phyloP scores from a whole-genome alignment of 2,113 vertebrate genomes.

The Penelope pileata region DNA sequence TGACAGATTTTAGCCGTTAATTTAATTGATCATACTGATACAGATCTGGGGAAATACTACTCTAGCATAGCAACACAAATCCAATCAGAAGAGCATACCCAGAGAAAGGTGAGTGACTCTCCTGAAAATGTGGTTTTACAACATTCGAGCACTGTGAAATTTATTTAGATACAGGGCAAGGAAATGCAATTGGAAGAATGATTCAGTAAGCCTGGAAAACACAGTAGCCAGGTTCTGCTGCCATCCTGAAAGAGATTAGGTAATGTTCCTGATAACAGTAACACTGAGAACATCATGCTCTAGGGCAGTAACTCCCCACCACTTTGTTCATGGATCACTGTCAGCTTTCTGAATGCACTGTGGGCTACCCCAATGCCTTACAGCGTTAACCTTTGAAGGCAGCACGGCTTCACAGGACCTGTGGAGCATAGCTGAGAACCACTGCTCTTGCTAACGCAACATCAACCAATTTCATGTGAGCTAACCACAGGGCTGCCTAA shows the following conservation, averaged over 20 bases:
- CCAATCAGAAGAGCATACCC: neutral
- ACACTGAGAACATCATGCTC: neutral
- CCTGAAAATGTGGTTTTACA: slow-evolving; percentile 22
- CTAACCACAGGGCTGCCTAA: neutral
- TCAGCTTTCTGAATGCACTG: neutral
- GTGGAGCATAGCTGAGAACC: neutral
- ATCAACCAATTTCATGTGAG: neutral
- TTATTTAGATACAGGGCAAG: neutral
- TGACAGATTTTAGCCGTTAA: neutral
- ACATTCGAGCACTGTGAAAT: slow-evolving; percentile 8
- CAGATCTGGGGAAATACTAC: slow-evolving; percentile 32
- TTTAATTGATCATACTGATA: slow-evolving; percentile 23
- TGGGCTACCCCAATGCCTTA: neutral
- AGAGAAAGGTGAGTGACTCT: slow-evolving; percentile 25
- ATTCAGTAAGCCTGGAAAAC: neutral
- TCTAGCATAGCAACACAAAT: slow-evolving; percentile 37
- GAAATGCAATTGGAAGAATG: neutral
- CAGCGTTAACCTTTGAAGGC: neutral
- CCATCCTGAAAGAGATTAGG: neutral
- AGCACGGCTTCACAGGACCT: neutral
- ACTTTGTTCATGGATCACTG: neutral
- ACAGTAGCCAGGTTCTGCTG: neutral
- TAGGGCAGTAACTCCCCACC: neutral
- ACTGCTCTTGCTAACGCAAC: neutral
- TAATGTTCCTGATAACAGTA: neutral